These are phyloP conservation scores for Micromesistius poutassou DNA, from an alignment of 2,797 vertebrate genomes.

Conservation along the genomic window DNA sequence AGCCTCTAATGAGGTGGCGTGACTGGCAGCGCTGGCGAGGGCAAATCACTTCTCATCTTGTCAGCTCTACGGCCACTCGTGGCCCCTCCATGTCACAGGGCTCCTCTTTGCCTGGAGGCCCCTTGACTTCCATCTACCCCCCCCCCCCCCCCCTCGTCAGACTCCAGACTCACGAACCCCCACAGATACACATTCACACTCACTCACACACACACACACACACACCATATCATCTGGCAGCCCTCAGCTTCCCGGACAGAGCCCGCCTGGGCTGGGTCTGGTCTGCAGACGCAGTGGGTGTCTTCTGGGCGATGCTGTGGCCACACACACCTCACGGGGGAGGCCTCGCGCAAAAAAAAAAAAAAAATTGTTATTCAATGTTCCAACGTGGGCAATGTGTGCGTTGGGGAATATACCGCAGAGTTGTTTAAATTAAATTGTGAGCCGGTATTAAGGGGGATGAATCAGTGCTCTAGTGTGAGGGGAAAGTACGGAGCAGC, in stretches of 20 bases:
- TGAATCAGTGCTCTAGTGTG: constrained; percentile 56
- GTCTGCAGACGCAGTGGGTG: constrained; percentile 48
- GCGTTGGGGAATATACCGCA: constrained; percentile 44
- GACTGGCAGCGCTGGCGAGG: constrained; percentile 68
- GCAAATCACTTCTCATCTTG: constrained; percentile 74
- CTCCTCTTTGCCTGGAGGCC: constrained; percentile 60
- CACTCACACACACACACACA: too few relatives aligned
- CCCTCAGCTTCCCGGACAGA: constrained; percentile 46
- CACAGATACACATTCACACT: neutral
- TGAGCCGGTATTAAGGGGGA: constrained; percentile 48
- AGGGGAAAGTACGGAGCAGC: constrained; percentile 43
- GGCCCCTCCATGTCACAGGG: constrained; percentile 71
- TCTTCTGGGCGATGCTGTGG: constrained; percentile 20
- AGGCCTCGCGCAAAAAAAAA: constrained; percentile 24
- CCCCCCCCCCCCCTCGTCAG: constrained; percentile 4
- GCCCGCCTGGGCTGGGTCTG: constrained; percentile 41
- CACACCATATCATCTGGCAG: constrained; percentile 46
- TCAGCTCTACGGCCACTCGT: constrained; percentile 68
- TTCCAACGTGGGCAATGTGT: neutral
- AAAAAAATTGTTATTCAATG: constrained; percentile 11
- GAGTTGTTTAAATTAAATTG: constrained; percentile 44
- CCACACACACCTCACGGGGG: constrained; percentile 14
- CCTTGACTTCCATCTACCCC: constrained; percentile 53
- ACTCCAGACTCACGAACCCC: too few relatives aligned
- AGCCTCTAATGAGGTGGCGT: constrained; percentile 69